Conservation (phyloP, 2,888 invertebrate species). For the Globia sparganii region DNA sequence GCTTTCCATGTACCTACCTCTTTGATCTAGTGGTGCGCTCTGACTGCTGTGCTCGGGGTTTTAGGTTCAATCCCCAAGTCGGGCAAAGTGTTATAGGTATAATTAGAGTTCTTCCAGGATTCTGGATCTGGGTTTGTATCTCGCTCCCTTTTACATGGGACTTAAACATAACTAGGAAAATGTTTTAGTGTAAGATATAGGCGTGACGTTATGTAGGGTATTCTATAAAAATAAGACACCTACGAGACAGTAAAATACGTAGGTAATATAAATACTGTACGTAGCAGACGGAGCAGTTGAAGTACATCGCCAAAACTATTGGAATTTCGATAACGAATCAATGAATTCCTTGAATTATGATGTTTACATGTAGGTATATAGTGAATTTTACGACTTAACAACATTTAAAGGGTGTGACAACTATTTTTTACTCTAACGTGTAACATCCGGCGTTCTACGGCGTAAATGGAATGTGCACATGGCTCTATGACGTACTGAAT, state of each 20-base stretch:
- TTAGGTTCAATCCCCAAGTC: neutral
- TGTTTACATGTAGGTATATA: conserved; percentile 43
- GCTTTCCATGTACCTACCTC: neutral
- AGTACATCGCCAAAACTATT: conserved; percentile 42
- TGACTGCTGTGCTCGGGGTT: neutral
- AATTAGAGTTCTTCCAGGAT: too few relatives aligned
- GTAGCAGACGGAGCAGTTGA: conserved; percentile 28
- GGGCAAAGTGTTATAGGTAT: neutral
- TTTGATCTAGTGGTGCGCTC: neutral
- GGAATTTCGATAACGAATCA: conserved; percentile 69
- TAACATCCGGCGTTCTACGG: conserved; percentile 30
- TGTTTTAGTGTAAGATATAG: neutral
- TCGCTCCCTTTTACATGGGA: neutral
- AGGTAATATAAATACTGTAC: conserved; percentile 15
- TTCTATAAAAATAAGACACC: too few relatives aligned
- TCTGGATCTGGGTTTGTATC: neutral
- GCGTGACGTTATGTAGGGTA: neutral
- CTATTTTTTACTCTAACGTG: neutral
- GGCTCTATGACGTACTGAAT: conserved; percentile 37
- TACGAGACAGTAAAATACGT: neutral
- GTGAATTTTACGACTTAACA: conserved; percentile 10
- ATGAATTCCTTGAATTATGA: conserved; percentile 53
- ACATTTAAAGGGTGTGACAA: conserved; percentile 30
- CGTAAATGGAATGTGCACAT: conserved; percentile 6
- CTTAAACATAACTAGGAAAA: neutral